These are phyloP conservation scores for Nematolebias whitei DNA, from an alignment of 2,113 vertebrate species.

Conservation along the genomic window DNA sequence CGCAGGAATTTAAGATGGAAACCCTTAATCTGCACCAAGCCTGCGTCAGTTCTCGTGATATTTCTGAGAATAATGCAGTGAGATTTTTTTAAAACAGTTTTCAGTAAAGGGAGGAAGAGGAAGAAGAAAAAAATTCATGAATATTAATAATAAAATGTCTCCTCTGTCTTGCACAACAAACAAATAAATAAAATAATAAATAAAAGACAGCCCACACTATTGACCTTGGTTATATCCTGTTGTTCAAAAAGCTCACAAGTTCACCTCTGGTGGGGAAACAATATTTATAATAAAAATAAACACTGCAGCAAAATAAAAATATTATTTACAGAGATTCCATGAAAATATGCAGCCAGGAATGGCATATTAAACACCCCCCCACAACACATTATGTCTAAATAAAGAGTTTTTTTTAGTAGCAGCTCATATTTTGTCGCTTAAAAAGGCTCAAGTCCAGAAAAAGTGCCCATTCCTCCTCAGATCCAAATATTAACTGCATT, in stretches of 20 bases:
- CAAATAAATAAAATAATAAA: conserved; percentile 42
- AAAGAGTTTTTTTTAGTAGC: no score
- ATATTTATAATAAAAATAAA: background rate
- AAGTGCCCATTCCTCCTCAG: conserved; percentile 39
- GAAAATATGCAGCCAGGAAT: conserved; percentile 26
- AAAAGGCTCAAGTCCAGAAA: conserved; percentile 52
- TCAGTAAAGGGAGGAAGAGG: conserved; percentile 13
- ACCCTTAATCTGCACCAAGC: conserved; percentile 62
- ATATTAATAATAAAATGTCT: conserved; percentile 43
- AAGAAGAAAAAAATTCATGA: background rate
- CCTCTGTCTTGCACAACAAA: conserved; percentile 28
- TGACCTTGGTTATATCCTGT: conserved; percentile 75
- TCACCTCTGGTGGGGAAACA: conserved; percentile 18
- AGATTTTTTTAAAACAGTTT: conserved; percentile 37
- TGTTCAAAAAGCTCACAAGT: conserved; percentile 58
- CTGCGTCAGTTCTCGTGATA: conserved; percentile 69
- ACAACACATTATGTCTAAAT: no score
- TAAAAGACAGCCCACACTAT: conserved; percentile 29
- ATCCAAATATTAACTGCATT: conserved; percentile 59
- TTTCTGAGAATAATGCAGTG: conserved; percentile 58
- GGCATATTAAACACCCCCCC: conserved; percentile 23
- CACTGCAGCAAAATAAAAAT: conserved; percentile 29
- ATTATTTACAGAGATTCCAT: conserved; percentile 31
- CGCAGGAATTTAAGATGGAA: conserved; percentile 71
- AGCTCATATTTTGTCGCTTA: no score